phyloP scores from a whole-genome alignment of 2,888 invertebrate species.

The Chymomyza fuscimana region DNA sequence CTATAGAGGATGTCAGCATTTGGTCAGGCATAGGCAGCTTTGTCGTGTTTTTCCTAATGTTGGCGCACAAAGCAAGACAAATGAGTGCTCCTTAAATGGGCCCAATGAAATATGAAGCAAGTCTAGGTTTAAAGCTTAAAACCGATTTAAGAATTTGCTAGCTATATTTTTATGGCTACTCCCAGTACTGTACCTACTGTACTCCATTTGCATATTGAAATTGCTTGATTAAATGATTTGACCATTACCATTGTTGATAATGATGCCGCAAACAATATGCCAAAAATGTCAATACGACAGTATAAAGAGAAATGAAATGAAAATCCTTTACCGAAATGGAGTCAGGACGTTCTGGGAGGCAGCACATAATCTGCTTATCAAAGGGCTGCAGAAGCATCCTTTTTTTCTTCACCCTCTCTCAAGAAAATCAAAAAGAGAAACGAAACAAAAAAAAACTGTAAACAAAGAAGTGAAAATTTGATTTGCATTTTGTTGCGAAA shows the following conservation, averaged over 20 bases:
- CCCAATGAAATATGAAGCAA: slow-evolving; percentile 7
- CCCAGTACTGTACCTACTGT: background rate
- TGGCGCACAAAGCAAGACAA: slow-evolving; percentile 61
- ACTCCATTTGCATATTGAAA: background rate
- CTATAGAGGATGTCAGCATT: slow-evolving; percentile 7
- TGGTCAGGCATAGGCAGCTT: slow-evolving; percentile 16
- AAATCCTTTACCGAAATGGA: slow-evolving; percentile 8
- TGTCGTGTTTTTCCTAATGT: slow-evolving; percentile 44
- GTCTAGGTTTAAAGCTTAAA: slow-evolving; percentile 20
- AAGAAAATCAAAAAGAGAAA: background rate
- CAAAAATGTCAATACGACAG: background rate
- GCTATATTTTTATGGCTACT: background rate
- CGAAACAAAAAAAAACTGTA: slow-evolving; percentile 23
- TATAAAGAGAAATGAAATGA: slow-evolving; percentile 1
- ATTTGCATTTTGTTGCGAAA: slow-evolving; percentile 43
- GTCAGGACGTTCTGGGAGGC: slow-evolving; percentile 32
- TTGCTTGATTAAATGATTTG: background rate
- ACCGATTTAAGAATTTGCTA: too few relatives aligned
- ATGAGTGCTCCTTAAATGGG: slow-evolving; percentile 23
- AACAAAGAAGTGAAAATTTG: slow-evolving; percentile 37
- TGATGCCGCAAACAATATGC: background rate
- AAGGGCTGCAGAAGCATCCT: slow-evolving; percentile 31
- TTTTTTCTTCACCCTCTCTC: background rate
- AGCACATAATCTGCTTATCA: slow-evolving; percentile 63
- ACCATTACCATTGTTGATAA: background rate